These are phyloP conservation scores for Drosophila orosa DNA, from an alignment of 1,140 invertebrate genomes.

Conservation along the genomic window DNA sequence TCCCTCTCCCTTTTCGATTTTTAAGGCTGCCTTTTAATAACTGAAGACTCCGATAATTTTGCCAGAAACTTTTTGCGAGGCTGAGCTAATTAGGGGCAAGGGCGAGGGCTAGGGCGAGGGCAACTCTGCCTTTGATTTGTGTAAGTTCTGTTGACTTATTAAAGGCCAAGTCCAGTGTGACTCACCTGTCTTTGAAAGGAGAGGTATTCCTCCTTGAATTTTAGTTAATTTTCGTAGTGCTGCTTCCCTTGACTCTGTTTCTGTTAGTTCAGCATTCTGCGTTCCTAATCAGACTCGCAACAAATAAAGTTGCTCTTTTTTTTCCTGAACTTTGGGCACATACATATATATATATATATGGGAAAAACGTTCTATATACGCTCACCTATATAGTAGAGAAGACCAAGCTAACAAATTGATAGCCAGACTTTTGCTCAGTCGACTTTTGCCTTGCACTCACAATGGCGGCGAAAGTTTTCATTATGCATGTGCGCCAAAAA, in stretches of 20 bases:
- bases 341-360: background rate
- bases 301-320: background rate
- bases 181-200: background rate
- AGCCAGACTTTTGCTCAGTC: slow-evolving; percentile 49
- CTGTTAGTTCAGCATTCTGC: background rate
- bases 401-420: slow-evolving; percentile 51
- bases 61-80: slow-evolving; percentile 28
- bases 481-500: slow-evolving; percentile 60
- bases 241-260: background rate
- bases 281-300: slow-evolving; percentile 4
- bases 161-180: too few species aligned
- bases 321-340: background rate
- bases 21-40: slow-evolving; percentile 43
- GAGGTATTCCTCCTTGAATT: background rate
- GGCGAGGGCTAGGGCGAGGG: background rate
- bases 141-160: slow-evolving; percentile 47
- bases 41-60: slow-evolving; percentile 42
- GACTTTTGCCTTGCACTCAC: slow-evolving; percentile 53
- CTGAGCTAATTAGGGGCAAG: slow-evolving; percentile 33
- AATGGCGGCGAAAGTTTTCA: slow-evolving; percentile 56
- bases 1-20: slow-evolving; percentile 2
- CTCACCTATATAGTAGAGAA: slow-evolving; percentile 17
- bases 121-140: slow-evolving; percentile 36
- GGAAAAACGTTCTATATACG: background rate
- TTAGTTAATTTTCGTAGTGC: background rate